These are phyloP conservation scores for Luscinia luscinia DNA, from an alignment of 2,797 vertebrate species.

Conservation along the genomic window DNA sequence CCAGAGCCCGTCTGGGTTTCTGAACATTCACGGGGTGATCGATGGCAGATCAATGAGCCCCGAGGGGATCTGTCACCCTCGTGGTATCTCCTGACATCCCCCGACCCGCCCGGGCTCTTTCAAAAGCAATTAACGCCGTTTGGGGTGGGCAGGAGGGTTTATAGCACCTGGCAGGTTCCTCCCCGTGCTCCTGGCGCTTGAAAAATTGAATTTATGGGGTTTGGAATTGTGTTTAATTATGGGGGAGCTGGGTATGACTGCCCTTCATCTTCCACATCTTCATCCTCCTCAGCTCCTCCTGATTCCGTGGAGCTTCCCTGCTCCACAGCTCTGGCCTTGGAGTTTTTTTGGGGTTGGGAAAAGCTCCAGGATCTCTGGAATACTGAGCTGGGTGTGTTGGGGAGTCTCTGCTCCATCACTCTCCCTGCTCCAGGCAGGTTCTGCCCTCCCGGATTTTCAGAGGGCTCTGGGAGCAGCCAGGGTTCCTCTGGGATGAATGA, in stretches of 20 bases:
- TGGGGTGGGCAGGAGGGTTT: not conserved
- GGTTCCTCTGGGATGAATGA: too few relatives aligned
- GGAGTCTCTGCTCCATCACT: too few relatives aligned
- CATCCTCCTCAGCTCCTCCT: not conserved
- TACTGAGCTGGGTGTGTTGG: too few relatives aligned
- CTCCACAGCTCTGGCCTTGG: rapidly evolving
- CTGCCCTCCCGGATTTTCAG: too few relatives aligned
- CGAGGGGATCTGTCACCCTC: not conserved
- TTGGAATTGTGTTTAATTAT: rapidly evolving
- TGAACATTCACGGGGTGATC: rapidly evolving
- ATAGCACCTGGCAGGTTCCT: not conserved
- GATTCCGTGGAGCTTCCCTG: rapidly evolving
- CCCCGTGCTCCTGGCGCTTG: rapidly evolving
- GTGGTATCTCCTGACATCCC: not conserved
- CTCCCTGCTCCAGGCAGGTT: too few relatives aligned
- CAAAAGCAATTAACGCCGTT: rapidly evolving
- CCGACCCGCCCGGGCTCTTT: not conserved
- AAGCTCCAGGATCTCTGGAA: not conserved
- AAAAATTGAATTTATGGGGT: not conserved
- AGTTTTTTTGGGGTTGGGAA: not conserved
- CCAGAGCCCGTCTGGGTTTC: not conserved
- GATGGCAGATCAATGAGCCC: slow-evolving; percentile 8
- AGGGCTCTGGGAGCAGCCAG: too few relatives aligned
- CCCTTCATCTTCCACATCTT: not conserved
- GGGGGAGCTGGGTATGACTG: not conserved